Base-by-base conservation (phyloP, 2,797 vertebrate genomes). In the Chelonia mydas region DNA sequence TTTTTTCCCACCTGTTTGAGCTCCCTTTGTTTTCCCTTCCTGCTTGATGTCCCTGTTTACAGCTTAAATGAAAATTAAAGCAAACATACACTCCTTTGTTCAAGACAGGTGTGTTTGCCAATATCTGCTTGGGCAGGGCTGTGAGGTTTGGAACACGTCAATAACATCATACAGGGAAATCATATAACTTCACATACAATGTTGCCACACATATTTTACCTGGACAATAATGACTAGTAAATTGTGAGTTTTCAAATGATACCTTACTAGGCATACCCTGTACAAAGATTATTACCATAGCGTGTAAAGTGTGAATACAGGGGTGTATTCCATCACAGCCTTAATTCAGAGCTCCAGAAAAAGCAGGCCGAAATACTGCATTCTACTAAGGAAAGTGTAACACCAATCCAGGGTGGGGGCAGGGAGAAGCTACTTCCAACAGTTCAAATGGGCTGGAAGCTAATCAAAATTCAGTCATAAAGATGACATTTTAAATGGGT, bases 401-500 rank as follows among this genome's bases (percentile, higher is more conserved):
- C 50, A 74, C 28, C 50, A 87, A 81, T 88, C 55, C 21, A 85
- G 53, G 85, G n/a, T 21, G 9, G 47, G 6, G 78, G 15, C 13
- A 84, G 23, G 27, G 88, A 47, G 85, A 88, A 86, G 25, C 1
- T 1, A 59, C 65, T 91, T 92, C 28, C 61, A 88, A 7, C 6
- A 61, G 81, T 95, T 92, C 86, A 78, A n/a, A 28, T 1, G 2
- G 78, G 37, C 28, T 91, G 41, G 77, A 85, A 96, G 33, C n/a
- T 90, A 92, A 91, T 87, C 11, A 86, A 95, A 94, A 88, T 59
- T 68, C 77, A 88, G 74, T 28, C 53, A 83, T 25, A 21, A 95
- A 81, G 61, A 87, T 37, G 53, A 45, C 31, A 82, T 61, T 94
- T 92, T 81, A 91, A 92, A 87, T 11, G 17, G 85, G 25, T 82